phyloP scores from a whole-genome alignment of 2,797 vertebrate species.

The Jordanella pulchra region DNA sequence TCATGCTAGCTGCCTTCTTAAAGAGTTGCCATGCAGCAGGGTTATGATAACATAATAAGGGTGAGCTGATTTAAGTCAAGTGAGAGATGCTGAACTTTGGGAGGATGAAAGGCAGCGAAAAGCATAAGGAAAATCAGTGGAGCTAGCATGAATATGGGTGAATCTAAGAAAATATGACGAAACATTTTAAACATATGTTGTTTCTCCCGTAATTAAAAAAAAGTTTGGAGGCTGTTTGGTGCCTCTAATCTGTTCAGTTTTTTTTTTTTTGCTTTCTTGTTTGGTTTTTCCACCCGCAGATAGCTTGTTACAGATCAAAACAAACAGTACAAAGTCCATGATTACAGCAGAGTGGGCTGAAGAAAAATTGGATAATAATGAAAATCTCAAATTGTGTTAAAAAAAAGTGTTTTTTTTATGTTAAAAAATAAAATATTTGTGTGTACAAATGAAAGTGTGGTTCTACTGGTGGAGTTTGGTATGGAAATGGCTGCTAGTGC shows the following conservation, averaged over 20 bases:
- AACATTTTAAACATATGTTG: too few species aligned
- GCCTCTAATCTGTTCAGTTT: too few species aligned
- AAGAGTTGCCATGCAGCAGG: conserved; percentile 71
- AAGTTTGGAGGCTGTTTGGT: too few species aligned
- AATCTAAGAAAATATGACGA: conserved; percentile 3
- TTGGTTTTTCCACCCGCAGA: not conserved
- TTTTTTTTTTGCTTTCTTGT: not conserved
- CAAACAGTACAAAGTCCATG: not conserved
- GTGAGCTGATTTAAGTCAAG: conserved; percentile 58
- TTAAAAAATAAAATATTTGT: too few species aligned
- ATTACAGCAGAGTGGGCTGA: too few species aligned
- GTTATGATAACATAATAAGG: conserved; percentile 81
- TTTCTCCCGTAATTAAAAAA: too few species aligned
- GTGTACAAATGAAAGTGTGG: too few species aligned
- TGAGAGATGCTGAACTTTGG: conserved; percentile 26
- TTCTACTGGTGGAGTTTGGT: not conserved
- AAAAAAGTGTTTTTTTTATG: too few species aligned
- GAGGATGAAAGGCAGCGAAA: conserved; percentile 22
- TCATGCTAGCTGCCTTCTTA: conserved; percentile 73
- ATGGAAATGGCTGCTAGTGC: not conserved
- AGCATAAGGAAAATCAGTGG: not conserved
- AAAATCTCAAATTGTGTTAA: too few species aligned
- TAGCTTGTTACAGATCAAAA: not conserved
- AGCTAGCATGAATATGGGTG: conserved; percentile 13
- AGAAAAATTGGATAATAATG: too few species aligned